phyloP scores from a whole-genome alignment of 2,888 invertebrate species.

The Euzophera pinguis region DNA sequence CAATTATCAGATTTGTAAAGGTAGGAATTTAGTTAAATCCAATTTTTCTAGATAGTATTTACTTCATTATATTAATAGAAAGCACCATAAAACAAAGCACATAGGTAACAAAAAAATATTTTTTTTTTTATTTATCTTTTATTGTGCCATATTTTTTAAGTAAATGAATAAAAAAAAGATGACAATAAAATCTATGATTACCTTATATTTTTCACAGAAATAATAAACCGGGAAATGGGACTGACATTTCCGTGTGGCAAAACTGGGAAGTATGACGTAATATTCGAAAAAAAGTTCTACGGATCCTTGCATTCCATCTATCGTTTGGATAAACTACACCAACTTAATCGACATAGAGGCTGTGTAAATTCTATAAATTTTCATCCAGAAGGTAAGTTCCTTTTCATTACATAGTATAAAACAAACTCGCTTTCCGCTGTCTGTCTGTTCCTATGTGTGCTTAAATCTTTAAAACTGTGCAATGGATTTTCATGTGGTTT shows the following conservation, averaged over 20 bases:
- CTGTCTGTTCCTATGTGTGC: no score
- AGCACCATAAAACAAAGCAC: no score
- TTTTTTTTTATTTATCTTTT: no score
- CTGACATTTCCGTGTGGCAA: constrained; percentile 68
- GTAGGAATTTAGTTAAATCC: constrained; percentile 29
- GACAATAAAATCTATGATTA: background rate
- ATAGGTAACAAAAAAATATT: no score
- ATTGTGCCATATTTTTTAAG: no score
- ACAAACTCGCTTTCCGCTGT: no score
- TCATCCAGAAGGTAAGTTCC: constrained; percentile 84
- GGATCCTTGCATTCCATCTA: constrained; percentile 91
- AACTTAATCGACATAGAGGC: constrained; percentile 89
- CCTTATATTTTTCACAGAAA: constrained; percentile 64
- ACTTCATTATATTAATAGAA: no score
- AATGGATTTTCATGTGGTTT: no score
- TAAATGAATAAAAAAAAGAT: no score
- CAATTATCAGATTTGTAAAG: constrained; percentile 82
- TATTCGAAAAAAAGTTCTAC: constrained; percentile 86
- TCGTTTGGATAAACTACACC: constrained; percentile 87
- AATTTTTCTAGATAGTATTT: background rate
- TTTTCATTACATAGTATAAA: no score
- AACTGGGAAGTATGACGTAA: constrained; percentile 62
- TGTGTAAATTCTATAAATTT: constrained; percentile 97
- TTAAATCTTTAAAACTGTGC: no score
- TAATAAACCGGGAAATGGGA: constrained; percentile 83